Evolutionary conservation across 2,888 invertebrate genomes (phyloP), one percentile per base, ranked within the genome.

Genomic region (Scaptomyza flava): DNA sequence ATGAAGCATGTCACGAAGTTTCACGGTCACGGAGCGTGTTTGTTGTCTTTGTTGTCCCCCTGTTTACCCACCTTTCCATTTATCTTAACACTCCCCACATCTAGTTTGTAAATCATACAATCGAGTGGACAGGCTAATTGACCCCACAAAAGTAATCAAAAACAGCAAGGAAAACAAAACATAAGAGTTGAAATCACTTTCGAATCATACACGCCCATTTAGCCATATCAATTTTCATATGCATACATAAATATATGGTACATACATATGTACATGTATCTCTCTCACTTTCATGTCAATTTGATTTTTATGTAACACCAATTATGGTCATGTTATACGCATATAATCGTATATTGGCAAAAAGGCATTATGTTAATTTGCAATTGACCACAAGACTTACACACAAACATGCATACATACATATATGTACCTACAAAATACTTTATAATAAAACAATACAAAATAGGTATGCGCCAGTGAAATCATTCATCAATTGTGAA

Each of bases 401-500:
- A 27, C 27, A 27, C 27, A 27, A 27, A 27, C 27, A 27, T 6
- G 27, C 27, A 27, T 27, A 27, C 6, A 27, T 27, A 27, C 27
- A 27, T 27, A 27, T n/a, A 45, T 27, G 4, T 6, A 46, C 9
- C n/a, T 3, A n/a, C 45, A 27, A 46, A 17, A 17, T 17, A 17
- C 17, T 17, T 42, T 60, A 36, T 36, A n/a, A 6, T n/a, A n/a
- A 6, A 64, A 69, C 56, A 58, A 23, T 23, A 23, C 3, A 41
- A 60, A 61, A 57, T 72, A 33, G 54, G 27, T 62, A 59, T 71
- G 51, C 51, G 71, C 57, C 63, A 69, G 79, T 77, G 86, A 86
- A 82, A 86, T 83, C 82, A 82, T 86, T 83, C 83, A 82, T 86
- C 82, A 82, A 74, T 86, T 85, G 85, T 72, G 78, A 81, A 82